phyloP scores from a whole-genome alignment of 1,140 invertebrate species.

The Anthonomus grandis region DNA sequence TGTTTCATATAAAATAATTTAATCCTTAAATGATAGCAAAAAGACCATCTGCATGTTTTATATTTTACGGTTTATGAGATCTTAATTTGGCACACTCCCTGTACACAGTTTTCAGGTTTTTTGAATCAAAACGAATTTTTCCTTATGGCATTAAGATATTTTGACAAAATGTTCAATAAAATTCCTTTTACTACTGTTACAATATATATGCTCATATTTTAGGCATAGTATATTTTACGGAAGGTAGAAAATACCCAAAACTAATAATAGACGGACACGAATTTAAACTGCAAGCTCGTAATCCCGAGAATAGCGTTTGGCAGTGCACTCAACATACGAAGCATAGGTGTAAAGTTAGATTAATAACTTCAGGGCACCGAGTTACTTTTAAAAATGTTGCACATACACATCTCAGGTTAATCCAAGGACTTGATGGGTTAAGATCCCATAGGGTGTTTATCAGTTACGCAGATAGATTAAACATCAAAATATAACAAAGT shows the following conservation, averaged over 20 bases:
- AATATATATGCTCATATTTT: slow-evolving; percentile 22
- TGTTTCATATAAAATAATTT: no score
- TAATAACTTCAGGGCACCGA: background rate
- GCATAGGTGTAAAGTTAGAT: slow-evolving; percentile 14
- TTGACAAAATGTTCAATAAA: no score
- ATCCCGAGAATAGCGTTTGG: slow-evolving; percentile 5
- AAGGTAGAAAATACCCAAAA: slow-evolving; percentile 31
- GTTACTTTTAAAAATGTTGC: slow-evolving; percentile 6
- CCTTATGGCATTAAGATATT: no score
- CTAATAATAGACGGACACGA: slow-evolving; percentile 24
- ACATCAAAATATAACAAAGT: no score
- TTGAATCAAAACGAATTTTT: no score
- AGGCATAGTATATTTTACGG: slow-evolving; percentile 33
- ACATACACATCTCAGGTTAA: slow-evolving; percentile 16
- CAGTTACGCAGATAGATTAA: slow-evolving; percentile 5
- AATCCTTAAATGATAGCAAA: no score
- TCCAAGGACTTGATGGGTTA: slow-evolving; percentile 4
- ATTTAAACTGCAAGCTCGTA: slow-evolving; percentile 4
- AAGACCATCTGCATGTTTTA: no score
- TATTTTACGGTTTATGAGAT: no score
- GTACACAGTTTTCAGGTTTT: no score
- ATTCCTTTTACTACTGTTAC: no score
- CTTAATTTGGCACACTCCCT: no score
- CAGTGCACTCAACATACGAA: slow-evolving; percentile 12
- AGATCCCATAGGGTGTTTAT: slow-evolving; percentile 9